Evolutionary conservation across 2,888 invertebrate species (phyloP), one percentile per base, ranked within the genome.

Genomic region (Halocaridina rubra): DNA sequence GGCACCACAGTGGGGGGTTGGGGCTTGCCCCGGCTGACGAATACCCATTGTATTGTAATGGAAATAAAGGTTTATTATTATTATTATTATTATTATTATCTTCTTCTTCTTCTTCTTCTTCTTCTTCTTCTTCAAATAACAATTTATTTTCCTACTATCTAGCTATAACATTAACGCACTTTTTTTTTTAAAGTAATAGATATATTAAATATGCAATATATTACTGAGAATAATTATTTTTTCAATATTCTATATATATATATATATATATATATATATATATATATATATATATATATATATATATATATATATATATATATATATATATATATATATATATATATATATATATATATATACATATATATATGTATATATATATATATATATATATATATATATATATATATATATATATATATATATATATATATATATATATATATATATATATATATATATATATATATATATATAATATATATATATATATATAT

Each of bases 401-500:
- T 61, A 61, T 61, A 61, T 61, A 3, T 61, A 61, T 2, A 61
- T 22, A 61, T 3, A 61, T 61, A 61, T 61, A 61, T 61, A 1
- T 61, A 3, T 61, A 39, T 39, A 39, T 39, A 39, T 39, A 39
- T 39, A 39, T 39, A 39, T 39, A 39, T 39, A 39, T 39, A 3
- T 61, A 61, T 61, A 61, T 61, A 61, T 61, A 61, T 61, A 61
- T 61, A 61, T 61, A 61, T 61, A 61, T 61, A 61, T 61, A 61
- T 61, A 61, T 61, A 61, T 61, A 61, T 3, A 61, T 61, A 61
- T 61, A 61, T 61, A 61, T 61, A 61, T 61, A 61, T 61, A 61
- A 64, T 64, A 64, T 64, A 64, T 64, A 8, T 64, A 64, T 64
- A 64, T 64, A 64, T 64, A 64, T 64, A 64, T 64, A 64, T 64